These are phyloP conservation scores for Cremastobaeus sp. DNA, from an alignment of 2,888 invertebrate genomes.

Conservation along the genomic window DNA sequence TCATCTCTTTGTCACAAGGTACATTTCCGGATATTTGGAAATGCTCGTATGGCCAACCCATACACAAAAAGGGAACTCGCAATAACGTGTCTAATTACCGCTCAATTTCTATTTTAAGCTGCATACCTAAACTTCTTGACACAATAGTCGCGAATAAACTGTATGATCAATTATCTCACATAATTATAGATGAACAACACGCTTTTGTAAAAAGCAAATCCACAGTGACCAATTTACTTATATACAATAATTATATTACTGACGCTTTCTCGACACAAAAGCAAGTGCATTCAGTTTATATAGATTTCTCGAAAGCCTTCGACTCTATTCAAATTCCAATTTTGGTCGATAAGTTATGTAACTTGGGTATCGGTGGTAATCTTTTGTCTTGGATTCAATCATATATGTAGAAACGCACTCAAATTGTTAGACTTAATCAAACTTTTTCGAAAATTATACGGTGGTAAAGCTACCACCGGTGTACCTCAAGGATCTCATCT, in stretches of 20 bases:
- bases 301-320: background rate
- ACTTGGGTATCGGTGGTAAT: background rate
- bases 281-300: background rate
- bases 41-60: background rate
- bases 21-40: background rate
- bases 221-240: background rate
- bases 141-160: background rate
- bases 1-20: background rate
- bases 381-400: background rate
- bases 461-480: background rate
- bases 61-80: background rate
- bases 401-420: background rate
- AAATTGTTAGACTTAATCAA: constrained; percentile 1
- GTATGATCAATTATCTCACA: background rate
- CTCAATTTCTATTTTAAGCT: background rate
- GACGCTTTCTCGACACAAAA: background rate
- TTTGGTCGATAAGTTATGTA: background rate
- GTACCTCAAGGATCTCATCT: constrained; percentile 21
- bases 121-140: background rate
- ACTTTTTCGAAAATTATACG: background rate
- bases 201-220: background rate
- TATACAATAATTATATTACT: background rate
- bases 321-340: background rate
- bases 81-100: background rate
- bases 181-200: background rate